A percentile compares a stretch with the other conserved stretches of the same genome.
These are phyloP conservation scores for Barnardius zonarius DNA, from an alignment of 2,113 vertebrate genomes.

Conservation along the genomic window DNA sequence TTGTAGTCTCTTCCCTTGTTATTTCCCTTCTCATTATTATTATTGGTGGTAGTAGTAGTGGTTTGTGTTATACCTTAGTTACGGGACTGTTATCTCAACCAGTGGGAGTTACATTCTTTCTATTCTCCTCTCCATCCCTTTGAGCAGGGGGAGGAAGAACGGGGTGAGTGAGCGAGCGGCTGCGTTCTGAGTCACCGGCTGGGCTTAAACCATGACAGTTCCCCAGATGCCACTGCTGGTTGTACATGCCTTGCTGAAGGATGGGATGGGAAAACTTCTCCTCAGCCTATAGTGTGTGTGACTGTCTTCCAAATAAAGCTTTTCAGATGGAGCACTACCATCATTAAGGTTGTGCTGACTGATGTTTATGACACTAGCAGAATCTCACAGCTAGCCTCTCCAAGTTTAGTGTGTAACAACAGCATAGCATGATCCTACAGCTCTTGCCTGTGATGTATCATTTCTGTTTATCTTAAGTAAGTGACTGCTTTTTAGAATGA, in stretches of 20 bases:
- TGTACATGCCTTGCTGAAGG: background rate
- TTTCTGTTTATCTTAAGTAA: background rate
- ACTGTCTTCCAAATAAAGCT: background rate
- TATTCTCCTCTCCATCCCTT: too few species aligned
- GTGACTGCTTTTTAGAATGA: background rate
- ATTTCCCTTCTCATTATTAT: too few species aligned
- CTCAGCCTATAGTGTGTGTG: background rate
- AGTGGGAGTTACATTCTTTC: too few species aligned
- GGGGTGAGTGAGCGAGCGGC: accelerated
- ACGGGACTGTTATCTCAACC: too few species aligned
- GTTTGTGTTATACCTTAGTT: too few species aligned
- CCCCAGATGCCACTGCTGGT: background rate
- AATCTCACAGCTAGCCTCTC: background rate
- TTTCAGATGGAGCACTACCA: background rate
- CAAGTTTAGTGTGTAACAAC: background rate
- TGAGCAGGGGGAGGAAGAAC: too few species aligned
- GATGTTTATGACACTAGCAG: background rate
- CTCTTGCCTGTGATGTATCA: background rate
- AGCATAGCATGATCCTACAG: background rate
- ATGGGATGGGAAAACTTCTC: background rate
- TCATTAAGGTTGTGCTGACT: background rate
- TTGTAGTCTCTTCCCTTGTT: too few species aligned
- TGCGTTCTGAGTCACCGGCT: too few species aligned
- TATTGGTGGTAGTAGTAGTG: too few species aligned
- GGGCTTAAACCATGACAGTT: too few species aligned